Evolutionary conservation across 1,140 invertebrate species (phyloP), one percentile per base, ranked within the genome.

Genomic region (Bombus confusus): DNA sequence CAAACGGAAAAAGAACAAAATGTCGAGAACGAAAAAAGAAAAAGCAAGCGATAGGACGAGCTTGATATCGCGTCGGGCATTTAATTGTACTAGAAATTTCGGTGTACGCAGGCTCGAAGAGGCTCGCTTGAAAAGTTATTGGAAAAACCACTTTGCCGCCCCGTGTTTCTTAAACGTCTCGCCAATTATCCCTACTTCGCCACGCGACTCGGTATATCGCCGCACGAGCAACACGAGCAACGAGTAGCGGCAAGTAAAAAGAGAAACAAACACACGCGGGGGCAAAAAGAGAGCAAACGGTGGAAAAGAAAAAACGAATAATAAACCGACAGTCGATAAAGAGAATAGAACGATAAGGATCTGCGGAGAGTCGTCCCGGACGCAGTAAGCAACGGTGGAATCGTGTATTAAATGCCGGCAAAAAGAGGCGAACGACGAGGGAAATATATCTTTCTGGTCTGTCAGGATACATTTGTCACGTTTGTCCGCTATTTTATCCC

Each of bases 381-480:
- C 43, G 47, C 59, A 0, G 78, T 80, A 80, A 81, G 84, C 78
- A 81, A 80, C 77, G 59, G 78, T 28, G 77, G 83, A 69, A 74
- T 81, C 79, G 71, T 85, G 79, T 81, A 85, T 85, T 85, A 80
- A 85, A 85, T 34, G 84, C 69, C 84, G 69, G 79, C 78, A 64
- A 80, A 80, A 80, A 85, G 71, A 81, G 79, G 41, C 78, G 79
- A 81, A 75, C 79, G 84, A 80, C 69, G 9, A 68, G 69, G 71
- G 78, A 59, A 85, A 80, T 85, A 85, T 85, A 85, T 85, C 84
- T 75, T 75, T 66, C 78, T 68, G 78, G 31, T 71, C 59, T 75
- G 84, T 80, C 83, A 80, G 84, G 84, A 81, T 75, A 80, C 84
- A 85, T 85, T 85, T 85, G 78, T 85, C 84, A 85, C 78, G 79